Evolutionary conservation across 2,113 vertebrate species (phyloP).

Genomic region (Pavo muticus): DNA sequence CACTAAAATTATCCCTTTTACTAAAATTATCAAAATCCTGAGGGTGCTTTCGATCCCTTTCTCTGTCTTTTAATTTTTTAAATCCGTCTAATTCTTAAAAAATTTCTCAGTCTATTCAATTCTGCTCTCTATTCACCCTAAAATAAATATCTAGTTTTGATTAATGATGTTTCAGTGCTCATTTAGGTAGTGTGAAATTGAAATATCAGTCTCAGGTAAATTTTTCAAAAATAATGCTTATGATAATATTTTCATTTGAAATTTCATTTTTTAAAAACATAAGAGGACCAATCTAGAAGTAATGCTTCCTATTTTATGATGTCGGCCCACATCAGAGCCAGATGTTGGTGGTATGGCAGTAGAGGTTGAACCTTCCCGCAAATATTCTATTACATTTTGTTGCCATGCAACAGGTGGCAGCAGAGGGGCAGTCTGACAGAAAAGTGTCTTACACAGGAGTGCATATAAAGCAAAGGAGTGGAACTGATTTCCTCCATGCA

Average conservation of each 20-base stretch:
- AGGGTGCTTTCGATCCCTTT: background rate
- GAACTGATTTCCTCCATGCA: background rate
- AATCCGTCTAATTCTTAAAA: background rate
- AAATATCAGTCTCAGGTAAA: background rate
- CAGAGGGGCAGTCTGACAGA: background rate
- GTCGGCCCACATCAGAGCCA: background rate
- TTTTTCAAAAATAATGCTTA: background rate
- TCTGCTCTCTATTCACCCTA: background rate
- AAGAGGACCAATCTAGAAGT: background rate
- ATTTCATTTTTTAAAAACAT: background rate
- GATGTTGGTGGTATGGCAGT: background rate
- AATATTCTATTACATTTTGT: background rate
- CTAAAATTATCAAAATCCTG: background rate
- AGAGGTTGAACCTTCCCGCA: background rate
- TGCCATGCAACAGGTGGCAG: background rate
- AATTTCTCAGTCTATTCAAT: background rate
- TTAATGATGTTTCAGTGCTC: background rate
- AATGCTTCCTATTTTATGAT: background rate
- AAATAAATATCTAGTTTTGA: background rate
- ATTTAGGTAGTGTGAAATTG: background rate
- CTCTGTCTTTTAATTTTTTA: background rate
- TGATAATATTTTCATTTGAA: background rate
- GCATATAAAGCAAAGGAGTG: background rate
- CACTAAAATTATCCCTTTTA: background rate
- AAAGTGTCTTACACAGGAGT: background rate